Evolutionary conservation across 1,140 invertebrate species (phyloP).

Genomic region (Lysiphlebus fabarum): DNA sequence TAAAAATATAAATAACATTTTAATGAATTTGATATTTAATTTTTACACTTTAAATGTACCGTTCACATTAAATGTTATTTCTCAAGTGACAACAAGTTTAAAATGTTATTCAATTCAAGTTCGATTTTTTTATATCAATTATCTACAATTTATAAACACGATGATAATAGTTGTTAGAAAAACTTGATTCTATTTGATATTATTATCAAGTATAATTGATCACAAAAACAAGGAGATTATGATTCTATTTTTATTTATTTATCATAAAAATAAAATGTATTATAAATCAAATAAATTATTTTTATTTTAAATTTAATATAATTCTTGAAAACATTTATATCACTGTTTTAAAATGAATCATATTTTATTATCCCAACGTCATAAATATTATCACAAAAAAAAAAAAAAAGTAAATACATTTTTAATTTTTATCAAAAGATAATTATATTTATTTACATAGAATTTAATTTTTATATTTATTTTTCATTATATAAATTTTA

Average conservation of each 20-base stretch:
- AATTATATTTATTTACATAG: neutral
- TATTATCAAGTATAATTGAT: conserved; percentile 9
- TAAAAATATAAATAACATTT: conserved; percentile 1
- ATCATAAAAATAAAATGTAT: too few relatives aligned
- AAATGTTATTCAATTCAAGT: neutral
- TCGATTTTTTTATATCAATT: neutral
- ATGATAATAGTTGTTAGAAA: neutral
- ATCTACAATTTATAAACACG: conserved; percentile 7
- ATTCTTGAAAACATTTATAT: too few relatives aligned
- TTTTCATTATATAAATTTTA: neutral
- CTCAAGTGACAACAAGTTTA: neutral
- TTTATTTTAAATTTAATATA: too few relatives aligned
- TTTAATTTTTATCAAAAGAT: conserved; percentile 2
- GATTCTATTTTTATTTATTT: too few relatives aligned
- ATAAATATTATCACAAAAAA: too few relatives aligned
- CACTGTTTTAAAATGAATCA: too few relatives aligned
- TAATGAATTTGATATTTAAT: neutral
- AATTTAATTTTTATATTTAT: neutral
- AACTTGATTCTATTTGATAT: conserved; percentile 17
- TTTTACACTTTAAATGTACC: neutral
- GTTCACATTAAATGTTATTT: neutral
- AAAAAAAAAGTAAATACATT: conserved; percentile 15
- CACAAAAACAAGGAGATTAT: neutral
- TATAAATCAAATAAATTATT: too few relatives aligned
- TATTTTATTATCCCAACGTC: too few relatives aligned